These are phyloP conservation scores for Myotis findleyi DNA, from an alignment of 2,797 vertebrate species.

Conservation along the genomic window DNA sequence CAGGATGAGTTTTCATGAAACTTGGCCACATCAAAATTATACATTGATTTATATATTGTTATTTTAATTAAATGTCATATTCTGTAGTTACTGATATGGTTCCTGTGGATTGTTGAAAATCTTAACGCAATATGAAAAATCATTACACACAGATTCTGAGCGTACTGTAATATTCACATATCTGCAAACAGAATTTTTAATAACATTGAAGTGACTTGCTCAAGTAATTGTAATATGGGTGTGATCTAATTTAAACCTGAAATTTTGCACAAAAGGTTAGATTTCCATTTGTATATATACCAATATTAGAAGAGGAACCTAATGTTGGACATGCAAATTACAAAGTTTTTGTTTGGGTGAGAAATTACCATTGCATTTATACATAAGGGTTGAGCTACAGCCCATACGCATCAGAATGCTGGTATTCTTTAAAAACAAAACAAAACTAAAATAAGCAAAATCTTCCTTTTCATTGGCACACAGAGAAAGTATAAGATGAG, in stretches of 20 bases:
- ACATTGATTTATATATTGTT: conserved; percentile 45
- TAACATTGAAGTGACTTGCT: conserved; percentile 32
- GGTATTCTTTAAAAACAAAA: neutral
- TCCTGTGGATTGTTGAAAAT: neutral
- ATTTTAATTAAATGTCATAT: conserved; percentile 56
- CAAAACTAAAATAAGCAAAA: neutral
- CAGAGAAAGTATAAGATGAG: neutral
- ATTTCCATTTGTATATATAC: conserved; percentile 16
- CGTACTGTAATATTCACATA: neutral
- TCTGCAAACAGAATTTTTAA: conserved; percentile 43
- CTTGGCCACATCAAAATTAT: conserved; percentile 6
- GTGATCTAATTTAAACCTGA: neutral
- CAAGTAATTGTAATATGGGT: neutral
- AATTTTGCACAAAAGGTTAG: conserved; percentile 22
- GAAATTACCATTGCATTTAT: neutral
- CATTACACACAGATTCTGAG: conserved; percentile 21
- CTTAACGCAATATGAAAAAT: conserved; percentile 17
- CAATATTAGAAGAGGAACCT: neutral
- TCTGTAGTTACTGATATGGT: conserved; percentile 38
- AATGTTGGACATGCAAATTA: conserved; percentile 13
- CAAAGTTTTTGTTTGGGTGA: neutral
- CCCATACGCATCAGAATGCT: neutral
- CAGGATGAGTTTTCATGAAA: neutral
- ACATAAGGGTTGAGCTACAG: neutral
- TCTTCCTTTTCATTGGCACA: conserved; percentile 16